These are phyloP conservation scores for Pholis gunnellus DNA, from an alignment of 2,113 vertebrate genomes.

Conservation along the genomic window DNA sequence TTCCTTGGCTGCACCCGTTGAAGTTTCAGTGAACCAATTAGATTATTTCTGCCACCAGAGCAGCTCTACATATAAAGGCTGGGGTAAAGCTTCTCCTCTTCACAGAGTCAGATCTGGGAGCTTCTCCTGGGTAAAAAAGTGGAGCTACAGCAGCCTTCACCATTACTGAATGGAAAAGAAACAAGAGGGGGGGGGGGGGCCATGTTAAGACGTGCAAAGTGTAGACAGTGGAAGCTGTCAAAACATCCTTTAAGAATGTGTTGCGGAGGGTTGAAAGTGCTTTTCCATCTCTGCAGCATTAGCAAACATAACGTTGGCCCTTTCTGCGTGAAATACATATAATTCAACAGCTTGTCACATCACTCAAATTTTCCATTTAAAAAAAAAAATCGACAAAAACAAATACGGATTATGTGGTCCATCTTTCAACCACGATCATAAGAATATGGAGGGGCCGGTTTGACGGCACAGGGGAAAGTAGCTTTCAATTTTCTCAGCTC, in stretches of 20 bases:
- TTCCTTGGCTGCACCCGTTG: background rate
- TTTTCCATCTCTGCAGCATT: constrained; percentile 55
- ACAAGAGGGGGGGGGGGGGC: constrained; percentile 9
- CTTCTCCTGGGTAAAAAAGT: constrained; percentile 13
- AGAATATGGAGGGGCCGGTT: background rate
- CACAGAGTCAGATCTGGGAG: constrained; percentile 18
- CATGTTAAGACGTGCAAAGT: constrained; percentile 55
- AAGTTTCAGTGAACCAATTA: constrained; percentile 21
- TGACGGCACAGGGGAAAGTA: constrained; percentile 4
- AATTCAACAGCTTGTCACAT: constrained; percentile 41
- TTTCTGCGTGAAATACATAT: constrained; percentile 34
- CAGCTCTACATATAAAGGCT: constrained; percentile 36
- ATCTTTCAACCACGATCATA: background rate
- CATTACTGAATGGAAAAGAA: constrained; percentile 50
- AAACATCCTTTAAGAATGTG: constrained; percentile 37
- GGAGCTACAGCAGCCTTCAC: constrained; percentile 5
- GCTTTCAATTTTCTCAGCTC: constrained; percentile 20
- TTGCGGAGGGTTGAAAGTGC: constrained; percentile 8
- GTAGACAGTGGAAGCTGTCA: constrained; percentile 55
- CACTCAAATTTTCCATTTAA: constrained; percentile 12
- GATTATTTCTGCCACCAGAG: constrained; percentile 36
- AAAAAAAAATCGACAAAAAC: background rate
- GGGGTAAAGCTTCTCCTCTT: background rate
- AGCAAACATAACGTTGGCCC: constrained; percentile 37
- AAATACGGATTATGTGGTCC: background rate